Base-by-base conservation (phyloP, 2,797 vertebrate genomes). In the Sciurus vulgaris region DNA sequence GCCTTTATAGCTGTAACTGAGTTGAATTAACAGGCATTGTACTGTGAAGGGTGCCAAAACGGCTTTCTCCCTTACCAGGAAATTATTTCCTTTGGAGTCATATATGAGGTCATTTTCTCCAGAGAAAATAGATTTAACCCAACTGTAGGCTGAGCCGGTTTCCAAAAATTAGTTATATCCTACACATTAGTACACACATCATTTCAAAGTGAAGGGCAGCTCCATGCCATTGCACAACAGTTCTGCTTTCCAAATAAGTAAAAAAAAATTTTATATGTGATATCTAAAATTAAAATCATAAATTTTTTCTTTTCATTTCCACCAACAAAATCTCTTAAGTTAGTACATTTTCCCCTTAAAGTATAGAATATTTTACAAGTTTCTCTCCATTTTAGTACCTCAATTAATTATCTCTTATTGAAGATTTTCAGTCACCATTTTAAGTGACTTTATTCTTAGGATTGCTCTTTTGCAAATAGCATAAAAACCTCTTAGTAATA, bases 361-460 rank as follows among this genome's bases (percentile, higher is more conserved):
- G 56, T 86, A 91, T 77, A 92, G n/a, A 90, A 49, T 84, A 47
- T 74, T 65, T 73, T 76, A 38, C 26, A 7, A 14, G 82, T 97
- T 90, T 97, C 94, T 92, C 96, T 94, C 97, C 86, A 97, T 97
- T 96, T 98, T 96, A 97, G 79, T 77, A 91, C 59, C 0, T 7
- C 93, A 95, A 95, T 97, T 97, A 96, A 96, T 96, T 97, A 96
- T 65, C 94, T 79, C 87, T 65, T 94, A 13, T 94, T 96, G 94
- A 96, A 97, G 97, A 97, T 97, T 98, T 97, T 97, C 5, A 81
- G 38, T 77, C 79, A 92, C 74, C 94, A 95, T 86, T 84, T 96
- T 90, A 90, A 87, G 35, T 96, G 92, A 44, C 90, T 96, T 95
- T 92, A 93, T 89, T 96, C 65, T 85, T 94, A 97, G 93, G 93